These are phyloP conservation scores for Holothuria leucospilota DNA, from an alignment of 53 echinoderm and acorn worm genomes.

Conservation along the genomic window DNA sequence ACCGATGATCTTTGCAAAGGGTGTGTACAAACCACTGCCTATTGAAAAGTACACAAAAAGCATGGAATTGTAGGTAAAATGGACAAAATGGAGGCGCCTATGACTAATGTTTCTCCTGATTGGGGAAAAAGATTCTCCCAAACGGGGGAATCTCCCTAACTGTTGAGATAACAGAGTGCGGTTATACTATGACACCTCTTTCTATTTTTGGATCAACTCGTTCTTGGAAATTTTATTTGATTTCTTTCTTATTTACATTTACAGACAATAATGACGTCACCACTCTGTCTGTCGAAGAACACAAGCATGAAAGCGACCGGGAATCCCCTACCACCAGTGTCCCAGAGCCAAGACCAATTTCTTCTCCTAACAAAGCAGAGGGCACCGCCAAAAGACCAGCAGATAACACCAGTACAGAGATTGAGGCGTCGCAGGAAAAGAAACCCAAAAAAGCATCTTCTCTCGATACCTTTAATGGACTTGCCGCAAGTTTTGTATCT, in stretches of 20 bases:
- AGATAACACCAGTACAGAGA: conserved; percentile 23
- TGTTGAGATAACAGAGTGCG: too few relatives aligned
- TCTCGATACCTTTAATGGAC: conserved; percentile 85
- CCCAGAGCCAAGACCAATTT: conserved; percentile 59
- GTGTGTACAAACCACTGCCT: too few relatives aligned
- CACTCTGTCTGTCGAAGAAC: conserved; percentile 47
- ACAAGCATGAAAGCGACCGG: conserved; percentile 76
- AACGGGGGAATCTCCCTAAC: too few relatives aligned
- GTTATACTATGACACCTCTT: too few relatives aligned
- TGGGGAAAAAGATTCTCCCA: too few relatives aligned
- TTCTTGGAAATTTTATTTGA: not conserved
- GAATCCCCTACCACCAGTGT: conserved; percentile 81
- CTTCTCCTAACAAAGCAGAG: conserved; percentile 29
- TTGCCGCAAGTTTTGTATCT: conserved; percentile 91
- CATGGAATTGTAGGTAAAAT: too few relatives aligned
- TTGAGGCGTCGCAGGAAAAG: conserved; percentile 43
- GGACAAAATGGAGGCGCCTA: too few relatives aligned
- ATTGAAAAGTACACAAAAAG: too few relatives aligned
- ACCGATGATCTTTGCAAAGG: too few relatives aligned
- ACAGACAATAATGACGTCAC: conserved; percentile 58
- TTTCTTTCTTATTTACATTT: conserved; percentile 38
- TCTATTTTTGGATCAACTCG: too few relatives aligned
- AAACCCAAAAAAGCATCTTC: conserved; percentile 57
- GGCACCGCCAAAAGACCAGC: conserved; percentile 15
- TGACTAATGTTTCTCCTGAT: too few relatives aligned